phyloP scores from a whole-genome alignment of 1,140 invertebrate genomes.

The Penaeus japonicus region DNA sequence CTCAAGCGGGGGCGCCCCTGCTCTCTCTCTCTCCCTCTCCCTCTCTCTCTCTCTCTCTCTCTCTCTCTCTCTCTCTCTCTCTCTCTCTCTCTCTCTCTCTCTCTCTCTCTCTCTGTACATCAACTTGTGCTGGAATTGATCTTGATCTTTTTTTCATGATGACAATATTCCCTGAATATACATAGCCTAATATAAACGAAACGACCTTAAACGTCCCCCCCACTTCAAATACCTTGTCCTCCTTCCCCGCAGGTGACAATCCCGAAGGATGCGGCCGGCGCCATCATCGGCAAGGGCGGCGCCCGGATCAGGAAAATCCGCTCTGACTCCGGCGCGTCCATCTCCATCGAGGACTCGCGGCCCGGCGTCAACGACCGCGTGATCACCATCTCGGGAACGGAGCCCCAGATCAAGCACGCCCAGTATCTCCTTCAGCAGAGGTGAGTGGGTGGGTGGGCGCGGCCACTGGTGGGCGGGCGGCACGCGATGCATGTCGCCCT shows the following conservation, averaged over 20 bases:
- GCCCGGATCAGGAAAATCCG: slow-evolving; percentile 93
- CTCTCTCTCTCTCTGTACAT: too few relatives aligned
- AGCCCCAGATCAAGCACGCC: slow-evolving; percentile 95
- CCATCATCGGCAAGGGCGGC: slow-evolving; percentile 97
- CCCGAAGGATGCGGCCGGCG: slow-evolving; percentile 84
- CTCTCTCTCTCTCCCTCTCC: too few relatives aligned
- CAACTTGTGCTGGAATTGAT: too few relatives aligned
- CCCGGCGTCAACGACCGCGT: slow-evolving; percentile 92
- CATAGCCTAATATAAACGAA: too few relatives aligned
- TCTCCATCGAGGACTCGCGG: slow-evolving; percentile 93
- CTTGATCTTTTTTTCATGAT: too few relatives aligned
- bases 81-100: too few relatives aligned
- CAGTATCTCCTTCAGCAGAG: slow-evolving; percentile 91
- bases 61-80: too few relatives aligned
- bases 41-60: too few relatives aligned
- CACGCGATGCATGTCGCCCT: not conserved
- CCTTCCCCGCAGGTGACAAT: slow-evolving; percentile 53
- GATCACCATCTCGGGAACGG: slow-evolving; percentile 92
- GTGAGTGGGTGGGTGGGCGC: slow-evolving; percentile 31
- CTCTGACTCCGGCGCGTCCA: slow-evolving; percentile 90
- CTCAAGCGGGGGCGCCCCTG: too few relatives aligned
- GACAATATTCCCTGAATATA: too few relatives aligned
- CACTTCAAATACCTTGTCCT: not conserved
- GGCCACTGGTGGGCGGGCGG: not conserved
- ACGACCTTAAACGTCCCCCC: not conserved